A percentile compares a stretch with the other conserved stretches of the same genome.
Conservation (phyloP, 2,797 vertebrate species). For the Periophthalmus magnuspinnatus region DNA sequence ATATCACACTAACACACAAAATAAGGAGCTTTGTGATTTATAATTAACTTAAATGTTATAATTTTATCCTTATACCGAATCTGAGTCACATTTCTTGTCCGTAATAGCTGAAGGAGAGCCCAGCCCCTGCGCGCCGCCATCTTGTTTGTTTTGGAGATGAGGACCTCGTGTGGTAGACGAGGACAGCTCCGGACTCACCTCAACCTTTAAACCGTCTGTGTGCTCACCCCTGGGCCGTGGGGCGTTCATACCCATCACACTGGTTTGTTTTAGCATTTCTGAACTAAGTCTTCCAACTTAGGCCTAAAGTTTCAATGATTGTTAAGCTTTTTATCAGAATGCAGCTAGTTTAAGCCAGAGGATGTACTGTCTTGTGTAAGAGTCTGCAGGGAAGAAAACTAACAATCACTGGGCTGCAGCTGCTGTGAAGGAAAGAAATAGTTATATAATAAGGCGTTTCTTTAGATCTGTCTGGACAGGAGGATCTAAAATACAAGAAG, state of each 20-base stretch:
- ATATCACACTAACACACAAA: not conserved
- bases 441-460: not conserved
- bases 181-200: not conserved
- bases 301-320: not conserved
- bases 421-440: not conserved
- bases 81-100: conserved; percentile 32
- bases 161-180: conserved; percentile 37
- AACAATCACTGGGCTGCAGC: not conserved
- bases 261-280: not conserved
- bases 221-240: not conserved
- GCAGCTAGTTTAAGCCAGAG: not conserved
- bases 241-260: no score
- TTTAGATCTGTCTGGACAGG: not conserved
- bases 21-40: not conserved
- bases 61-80: conserved; percentile 55
- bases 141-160: conserved; percentile 76
- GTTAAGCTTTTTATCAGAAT: not conserved
- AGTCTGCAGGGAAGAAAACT: not conserved
- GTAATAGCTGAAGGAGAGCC: conserved; percentile 57
- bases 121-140: conserved; percentile 77
- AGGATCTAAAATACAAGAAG: not conserved
- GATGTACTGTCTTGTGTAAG: not conserved
- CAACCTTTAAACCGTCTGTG: not conserved
- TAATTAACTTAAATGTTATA: not conserved
- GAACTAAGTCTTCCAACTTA: no score